These are phyloP conservation scores for Halichoeres trimaculatus DNA, from an alignment of 2,113 vertebrate genomes.

Conservation along the genomic window DNA sequence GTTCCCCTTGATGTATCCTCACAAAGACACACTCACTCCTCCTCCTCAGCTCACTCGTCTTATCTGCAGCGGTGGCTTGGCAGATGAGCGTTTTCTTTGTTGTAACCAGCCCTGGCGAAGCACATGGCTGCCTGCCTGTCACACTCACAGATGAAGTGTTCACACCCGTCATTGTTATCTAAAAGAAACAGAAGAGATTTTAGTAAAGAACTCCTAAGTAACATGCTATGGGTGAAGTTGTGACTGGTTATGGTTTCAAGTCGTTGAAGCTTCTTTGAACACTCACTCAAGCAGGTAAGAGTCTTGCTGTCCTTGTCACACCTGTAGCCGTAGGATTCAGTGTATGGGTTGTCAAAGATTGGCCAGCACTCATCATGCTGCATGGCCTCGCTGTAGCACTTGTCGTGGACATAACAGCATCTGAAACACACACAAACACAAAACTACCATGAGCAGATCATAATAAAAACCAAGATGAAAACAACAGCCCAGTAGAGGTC, in stretches of 20 bases:
- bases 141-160: slow-evolving; percentile 86
- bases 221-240: too few species aligned
- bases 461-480: not conserved
- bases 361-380: slow-evolving; percentile 59
- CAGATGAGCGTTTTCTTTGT: not conserved
- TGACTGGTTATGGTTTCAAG: not conserved
- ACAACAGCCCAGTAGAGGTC: too few species aligned
- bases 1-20: too few species aligned
- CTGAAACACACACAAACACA: slow-evolving; percentile 63
- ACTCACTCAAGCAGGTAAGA: slow-evolving; percentile 84
- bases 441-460: not conserved
- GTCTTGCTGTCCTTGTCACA: slow-evolving; percentile 66
- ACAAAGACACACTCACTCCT: not conserved
- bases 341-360: slow-evolving; percentile 87
- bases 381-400: slow-evolving; percentile 76
- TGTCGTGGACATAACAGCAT: slow-evolving; percentile 85
- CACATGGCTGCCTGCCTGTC: slow-evolving; percentile 84
- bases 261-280: not conserved
- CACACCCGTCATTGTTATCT: slow-evolving; percentile 77
- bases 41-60: not conserved
- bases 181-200: not conserved
- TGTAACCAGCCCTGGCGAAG: slow-evolving; percentile 79
- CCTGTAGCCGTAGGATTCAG: slow-evolving; percentile 67
- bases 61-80: slow-evolving; percentile 50
- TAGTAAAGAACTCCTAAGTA: too few species aligned